A percentile compares a stretch with the other conserved stretches of the same genome.
Conservation (phyloP, 2,888 invertebrate genomes). For the Aleiodes alternator region DNA sequence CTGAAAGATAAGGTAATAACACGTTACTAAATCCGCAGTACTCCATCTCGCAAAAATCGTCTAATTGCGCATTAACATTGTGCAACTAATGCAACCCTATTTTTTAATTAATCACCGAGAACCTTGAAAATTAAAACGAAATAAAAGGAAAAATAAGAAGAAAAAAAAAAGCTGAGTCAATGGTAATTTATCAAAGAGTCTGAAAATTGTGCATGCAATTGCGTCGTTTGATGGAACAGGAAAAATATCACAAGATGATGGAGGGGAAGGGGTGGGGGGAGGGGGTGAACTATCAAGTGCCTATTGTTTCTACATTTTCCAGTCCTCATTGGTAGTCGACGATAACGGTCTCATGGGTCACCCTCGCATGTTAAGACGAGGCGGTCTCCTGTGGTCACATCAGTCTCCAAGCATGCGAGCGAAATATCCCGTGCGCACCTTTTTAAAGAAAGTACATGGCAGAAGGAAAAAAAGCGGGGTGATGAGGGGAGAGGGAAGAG, state of each 20-base stretch:
- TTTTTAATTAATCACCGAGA: constrained; percentile 15
- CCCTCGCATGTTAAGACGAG: constrained; percentile 74
- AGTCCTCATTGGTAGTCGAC: constrained; percentile 19
- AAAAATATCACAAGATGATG: constrained; percentile 19
- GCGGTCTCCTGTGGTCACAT: constrained; percentile 74
- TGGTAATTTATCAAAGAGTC: background rate
- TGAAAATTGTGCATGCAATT: constrained; percentile 14
- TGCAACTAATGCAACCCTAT: background rate
- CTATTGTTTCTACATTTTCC: constrained; percentile 36
- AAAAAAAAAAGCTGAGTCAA: constrained; percentile 4
- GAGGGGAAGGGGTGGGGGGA: background rate
- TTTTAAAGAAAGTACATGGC: constrained; percentile 33
- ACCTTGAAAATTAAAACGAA: constrained; percentile 13
- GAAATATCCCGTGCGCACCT: constrained; percentile 29
- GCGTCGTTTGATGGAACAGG: constrained; percentile 23
- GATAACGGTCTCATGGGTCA: constrained; percentile 44
- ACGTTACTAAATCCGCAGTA: constrained; percentile 10
- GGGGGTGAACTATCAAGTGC: background rate
- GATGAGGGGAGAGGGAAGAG: too few species aligned
- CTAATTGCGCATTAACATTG: constrained; percentile 20
- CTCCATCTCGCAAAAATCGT: background rate
- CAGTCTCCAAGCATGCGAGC: constrained; percentile 74
- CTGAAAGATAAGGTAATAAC: constrained; percentile 23
- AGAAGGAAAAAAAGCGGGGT: constrained; percentile 5
- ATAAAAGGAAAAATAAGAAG: too few species aligned